phyloP scores from a whole-genome alignment of 1,140 invertebrate species.

The Platyscapa corneri region DNA sequence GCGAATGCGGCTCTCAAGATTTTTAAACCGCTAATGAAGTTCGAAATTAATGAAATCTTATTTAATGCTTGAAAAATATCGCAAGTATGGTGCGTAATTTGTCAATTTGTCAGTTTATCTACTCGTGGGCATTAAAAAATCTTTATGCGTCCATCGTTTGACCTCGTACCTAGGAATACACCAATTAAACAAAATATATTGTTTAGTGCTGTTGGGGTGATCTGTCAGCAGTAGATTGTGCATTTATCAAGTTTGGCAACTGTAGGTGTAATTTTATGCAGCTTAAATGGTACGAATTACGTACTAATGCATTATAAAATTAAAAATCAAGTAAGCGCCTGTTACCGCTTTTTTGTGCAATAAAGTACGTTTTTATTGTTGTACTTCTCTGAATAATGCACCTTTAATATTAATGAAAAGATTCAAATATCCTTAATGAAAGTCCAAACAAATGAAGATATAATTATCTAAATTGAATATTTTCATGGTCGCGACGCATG shows the following conservation, averaged over 20 bases:
- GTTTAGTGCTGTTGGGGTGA: no score
- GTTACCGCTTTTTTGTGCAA: background rate
- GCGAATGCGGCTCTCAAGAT: constrained; percentile 14
- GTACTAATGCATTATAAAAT: background rate
- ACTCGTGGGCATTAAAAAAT: no score
- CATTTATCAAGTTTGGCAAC: background rate
- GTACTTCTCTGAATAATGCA: background rate
- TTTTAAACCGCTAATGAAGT: constrained; percentile 16
- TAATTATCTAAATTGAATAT: constrained; percentile 41
- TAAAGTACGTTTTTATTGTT: background rate
- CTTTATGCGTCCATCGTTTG: background rate
- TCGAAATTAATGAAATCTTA: background rate
- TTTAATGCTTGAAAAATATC: background rate
- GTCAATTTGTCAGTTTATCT: no score
- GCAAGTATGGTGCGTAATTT: background rate
- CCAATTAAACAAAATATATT: background rate
- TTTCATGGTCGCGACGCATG: constrained; percentile 18
- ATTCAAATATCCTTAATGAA: background rate
- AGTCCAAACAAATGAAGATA: background rate
- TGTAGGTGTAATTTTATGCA: background rate
- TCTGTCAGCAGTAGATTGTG: background rate
- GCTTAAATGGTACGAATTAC: background rate
- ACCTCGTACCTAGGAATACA: background rate
- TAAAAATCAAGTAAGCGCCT: background rate
- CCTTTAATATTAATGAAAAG: background rate